Evolutionary conservation across 2,113 vertebrate species (phyloP).

Genomic region (Microtus pennsylvanicus): DNA sequence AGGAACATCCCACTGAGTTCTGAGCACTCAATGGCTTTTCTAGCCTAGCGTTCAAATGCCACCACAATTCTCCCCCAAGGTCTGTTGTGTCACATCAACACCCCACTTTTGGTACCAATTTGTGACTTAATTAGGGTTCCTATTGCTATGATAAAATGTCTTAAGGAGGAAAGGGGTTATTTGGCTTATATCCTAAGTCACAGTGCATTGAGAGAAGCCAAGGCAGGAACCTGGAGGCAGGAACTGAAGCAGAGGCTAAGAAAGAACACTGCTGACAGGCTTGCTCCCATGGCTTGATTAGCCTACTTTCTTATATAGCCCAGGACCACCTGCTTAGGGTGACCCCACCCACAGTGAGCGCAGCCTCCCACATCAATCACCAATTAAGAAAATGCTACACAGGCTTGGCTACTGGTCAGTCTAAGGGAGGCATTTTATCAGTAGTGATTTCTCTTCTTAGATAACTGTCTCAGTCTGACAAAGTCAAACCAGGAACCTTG

Average conservation of each 20-base stretch:
- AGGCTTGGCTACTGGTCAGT: too few species aligned
- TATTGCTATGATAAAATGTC: neutral
- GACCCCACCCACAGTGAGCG: neutral
- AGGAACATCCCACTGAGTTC: neutral
- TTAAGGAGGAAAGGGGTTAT: neutral
- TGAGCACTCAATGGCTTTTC: neutral
- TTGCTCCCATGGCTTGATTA: neutral
- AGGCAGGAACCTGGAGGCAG: neutral
- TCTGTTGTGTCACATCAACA: neutral
- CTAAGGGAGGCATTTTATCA: neutral
- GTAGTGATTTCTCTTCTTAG: neutral
- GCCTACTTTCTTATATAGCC: neutral
- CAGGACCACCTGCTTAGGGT: neutral
- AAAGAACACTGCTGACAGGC: neutral
- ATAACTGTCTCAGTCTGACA: neutral
- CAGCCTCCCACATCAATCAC: neutral
- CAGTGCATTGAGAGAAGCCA: neutral
- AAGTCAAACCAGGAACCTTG: neutral
- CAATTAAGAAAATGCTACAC: too few species aligned
- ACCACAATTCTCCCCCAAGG: neutral
- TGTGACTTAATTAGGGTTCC: neutral
- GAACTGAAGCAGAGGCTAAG: neutral
- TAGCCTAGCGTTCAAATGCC: neutral
- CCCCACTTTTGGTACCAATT: neutral
- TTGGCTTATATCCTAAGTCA: neutral